These are phyloP conservation scores for Acanthopagrus latus DNA, from an alignment of 2,797 vertebrate species.

Conservation along the genomic window DNA sequence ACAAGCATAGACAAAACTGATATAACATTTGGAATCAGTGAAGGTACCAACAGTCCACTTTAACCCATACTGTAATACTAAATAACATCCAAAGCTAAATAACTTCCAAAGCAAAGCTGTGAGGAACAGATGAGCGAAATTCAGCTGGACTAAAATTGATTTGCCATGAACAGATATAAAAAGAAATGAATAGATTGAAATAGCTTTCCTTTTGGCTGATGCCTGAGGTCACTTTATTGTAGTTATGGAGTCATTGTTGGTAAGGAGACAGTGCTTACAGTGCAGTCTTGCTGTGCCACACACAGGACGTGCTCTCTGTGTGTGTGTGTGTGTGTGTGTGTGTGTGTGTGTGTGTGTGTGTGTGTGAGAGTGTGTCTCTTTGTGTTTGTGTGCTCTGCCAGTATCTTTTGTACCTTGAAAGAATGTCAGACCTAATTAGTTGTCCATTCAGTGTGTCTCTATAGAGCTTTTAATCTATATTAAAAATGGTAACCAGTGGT, in stretches of 20 bases:
- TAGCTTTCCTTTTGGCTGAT: too few species aligned
- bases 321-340: neutral
- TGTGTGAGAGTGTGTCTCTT: neutral
- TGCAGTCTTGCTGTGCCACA: neutral
- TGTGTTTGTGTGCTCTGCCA: neutral
- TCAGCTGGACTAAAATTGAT: too few species aligned
- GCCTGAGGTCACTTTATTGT: neutral
- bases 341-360: neutral
- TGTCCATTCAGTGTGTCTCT: neutral
- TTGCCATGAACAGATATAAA: too few species aligned
- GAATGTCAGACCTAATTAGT: too few species aligned
- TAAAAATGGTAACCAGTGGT: neutral
- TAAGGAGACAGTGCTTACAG: neutral
- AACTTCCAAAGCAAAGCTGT: too few species aligned
- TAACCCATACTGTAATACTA: neutral
- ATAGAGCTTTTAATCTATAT: neutral
- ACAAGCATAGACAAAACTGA: neutral
- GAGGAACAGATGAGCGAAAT: too few species aligned
- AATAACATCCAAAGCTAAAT: neutral
- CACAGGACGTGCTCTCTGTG: constrained; percentile 17
- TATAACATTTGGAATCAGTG: neutral
- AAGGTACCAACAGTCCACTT: too few species aligned
- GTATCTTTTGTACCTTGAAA: neutral
- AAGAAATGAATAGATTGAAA: neutral
- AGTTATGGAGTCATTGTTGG: neutral